Conservation (phyloP, 2,797 vertebrate species). For the Lophotriccus pileatus region DNA sequence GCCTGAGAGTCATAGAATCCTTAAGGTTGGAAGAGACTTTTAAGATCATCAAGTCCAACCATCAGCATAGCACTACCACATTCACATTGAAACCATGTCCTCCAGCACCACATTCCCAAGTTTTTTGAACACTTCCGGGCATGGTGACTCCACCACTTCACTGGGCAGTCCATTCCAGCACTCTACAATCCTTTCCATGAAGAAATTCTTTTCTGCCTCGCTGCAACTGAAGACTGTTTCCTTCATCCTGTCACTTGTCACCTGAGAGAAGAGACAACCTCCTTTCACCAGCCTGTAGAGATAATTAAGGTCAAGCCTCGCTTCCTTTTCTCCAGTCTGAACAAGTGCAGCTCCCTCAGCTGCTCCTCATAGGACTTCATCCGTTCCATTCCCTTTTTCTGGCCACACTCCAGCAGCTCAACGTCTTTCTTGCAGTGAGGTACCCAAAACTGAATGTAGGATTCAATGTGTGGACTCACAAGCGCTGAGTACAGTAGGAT, state of each 20-base stretch:
- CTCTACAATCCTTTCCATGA: background rate
- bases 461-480: background rate
- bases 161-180: background rate
- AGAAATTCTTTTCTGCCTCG: background rate
- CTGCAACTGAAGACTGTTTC: background rate
- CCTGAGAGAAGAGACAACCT: fast-evolving
- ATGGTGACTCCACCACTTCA: background rate
- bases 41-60: background rate
- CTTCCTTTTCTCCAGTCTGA: background rate
- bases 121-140: background rate
- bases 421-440: background rate
- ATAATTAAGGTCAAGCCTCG: fast-evolving
- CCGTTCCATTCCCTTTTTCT: background rate
- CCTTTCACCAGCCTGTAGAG: fast-evolving
- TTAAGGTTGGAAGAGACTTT: background rate
- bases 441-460: background rate
- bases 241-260: fast-evolving
- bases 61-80: background rate
- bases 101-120: fast-evolving
- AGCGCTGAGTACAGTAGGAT: background rate
- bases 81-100: background rate
- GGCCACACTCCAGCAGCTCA: background rate
- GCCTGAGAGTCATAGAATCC: fast-evolving
- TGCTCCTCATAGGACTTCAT: background rate
- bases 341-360: background rate